Evolutionary conservation across 2,888 invertebrate species (phyloP).

Genomic region (Sinopyrophorus schimmeli): DNA sequence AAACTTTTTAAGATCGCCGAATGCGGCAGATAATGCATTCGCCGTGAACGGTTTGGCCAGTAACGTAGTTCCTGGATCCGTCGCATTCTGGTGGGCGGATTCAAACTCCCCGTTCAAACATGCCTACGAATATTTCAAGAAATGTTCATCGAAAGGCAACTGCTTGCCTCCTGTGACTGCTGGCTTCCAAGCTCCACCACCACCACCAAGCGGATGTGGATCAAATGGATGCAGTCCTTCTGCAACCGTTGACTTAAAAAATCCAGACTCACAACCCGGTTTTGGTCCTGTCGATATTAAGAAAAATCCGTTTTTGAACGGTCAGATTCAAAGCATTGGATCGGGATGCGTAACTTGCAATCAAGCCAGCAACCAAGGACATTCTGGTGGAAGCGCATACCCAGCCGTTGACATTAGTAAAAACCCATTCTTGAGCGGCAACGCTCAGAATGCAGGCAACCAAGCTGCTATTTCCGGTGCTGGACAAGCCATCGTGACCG

Average conservation of each 20-base stretch:
- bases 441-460: too few species aligned
- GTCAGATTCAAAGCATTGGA: constrained; percentile 43
- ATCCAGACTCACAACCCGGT: background rate
- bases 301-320: constrained; percentile 49
- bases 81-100: constrained; percentile 65
- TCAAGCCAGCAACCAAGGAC: background rate
- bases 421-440: constrained; percentile 47
- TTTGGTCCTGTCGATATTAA: constrained; percentile 41
- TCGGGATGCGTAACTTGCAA: background rate
- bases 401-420: constrained; percentile 35
- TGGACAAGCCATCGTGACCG: constrained; percentile 44
- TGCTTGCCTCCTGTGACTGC: constrained; percentile 35
- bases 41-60: background rate
- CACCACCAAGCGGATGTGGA: background rate
- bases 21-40: background rate
- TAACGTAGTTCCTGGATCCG: constrained; percentile 49
- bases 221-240: background rate
- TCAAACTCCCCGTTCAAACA: constrained; percentile 63
- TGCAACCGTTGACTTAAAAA: background rate
- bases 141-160: constrained; percentile 47
- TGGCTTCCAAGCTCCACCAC: background rate
- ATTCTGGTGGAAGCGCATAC: background rate
- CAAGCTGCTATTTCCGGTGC: constrained; percentile 37
- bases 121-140: constrained; percentile 51
- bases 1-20: background rate